Evolutionary conservation across 2,113 vertebrate genomes (phyloP).

Genomic region (Sporophila hypoxantha): DNA sequence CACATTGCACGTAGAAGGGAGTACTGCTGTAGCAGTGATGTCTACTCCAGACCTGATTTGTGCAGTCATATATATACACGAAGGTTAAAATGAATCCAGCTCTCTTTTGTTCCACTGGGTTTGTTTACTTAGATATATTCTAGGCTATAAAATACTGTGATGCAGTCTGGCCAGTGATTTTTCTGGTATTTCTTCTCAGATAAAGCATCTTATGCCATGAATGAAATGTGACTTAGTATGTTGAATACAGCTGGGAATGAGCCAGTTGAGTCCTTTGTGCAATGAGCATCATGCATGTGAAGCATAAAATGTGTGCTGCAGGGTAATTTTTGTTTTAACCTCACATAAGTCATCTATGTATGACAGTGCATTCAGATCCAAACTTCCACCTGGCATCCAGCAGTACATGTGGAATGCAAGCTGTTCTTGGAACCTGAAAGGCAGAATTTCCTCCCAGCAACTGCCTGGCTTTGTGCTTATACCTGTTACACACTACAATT

Average conservation of each 20-base stretch:
- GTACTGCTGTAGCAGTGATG: background rate
- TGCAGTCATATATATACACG: background rate
- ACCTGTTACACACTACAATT: background rate
- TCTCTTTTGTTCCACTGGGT: background rate
- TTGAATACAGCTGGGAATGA: background rate
- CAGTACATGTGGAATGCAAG: background rate
- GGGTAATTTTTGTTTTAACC: background rate
- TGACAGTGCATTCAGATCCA: background rate
- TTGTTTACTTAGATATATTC: background rate
- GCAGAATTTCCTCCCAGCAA: background rate
- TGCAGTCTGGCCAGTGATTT: background rate
- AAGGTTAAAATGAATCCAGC: background rate
- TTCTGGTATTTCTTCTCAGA: background rate
- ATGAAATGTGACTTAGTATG: background rate
- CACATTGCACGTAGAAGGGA: background rate
- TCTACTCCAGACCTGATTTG: background rate
- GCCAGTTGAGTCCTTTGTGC: background rate
- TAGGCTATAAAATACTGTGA: background rate
- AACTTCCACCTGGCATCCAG: background rate
- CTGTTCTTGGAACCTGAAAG: background rate
- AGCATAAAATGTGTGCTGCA: background rate
- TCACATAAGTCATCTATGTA: fast-evolving
- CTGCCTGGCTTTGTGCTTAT: background rate
- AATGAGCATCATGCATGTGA: background rate
- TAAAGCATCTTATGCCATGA: background rate